Evolutionary conservation across 2,113 vertebrate species (phyloP).

Genomic region (Zosterops japonicus): DNA sequence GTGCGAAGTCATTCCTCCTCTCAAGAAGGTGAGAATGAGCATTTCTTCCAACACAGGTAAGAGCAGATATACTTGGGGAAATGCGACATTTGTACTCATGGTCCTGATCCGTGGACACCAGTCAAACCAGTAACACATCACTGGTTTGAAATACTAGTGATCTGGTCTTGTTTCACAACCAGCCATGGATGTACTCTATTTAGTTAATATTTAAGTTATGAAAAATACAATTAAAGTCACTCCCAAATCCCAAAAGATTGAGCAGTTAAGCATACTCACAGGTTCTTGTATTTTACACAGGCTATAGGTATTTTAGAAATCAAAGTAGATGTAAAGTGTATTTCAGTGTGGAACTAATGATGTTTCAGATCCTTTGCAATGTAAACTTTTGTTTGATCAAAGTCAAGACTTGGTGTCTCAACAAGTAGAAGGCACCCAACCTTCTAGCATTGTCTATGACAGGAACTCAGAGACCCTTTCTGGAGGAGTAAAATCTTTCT

Average conservation of each 20-base stretch:
- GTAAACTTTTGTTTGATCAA: not conserved
- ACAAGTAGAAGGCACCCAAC: not conserved
- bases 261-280: not conserved
- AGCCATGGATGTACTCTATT: not conserved
- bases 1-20: not conserved
- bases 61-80: not conserved
- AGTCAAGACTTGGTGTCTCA: not conserved
- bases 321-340: not conserved
- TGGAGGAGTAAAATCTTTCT: not conserved
- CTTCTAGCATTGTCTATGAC: not conserved
- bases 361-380: not conserved
- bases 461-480: not conserved
- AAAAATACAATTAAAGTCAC: not conserved
- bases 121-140: not conserved
- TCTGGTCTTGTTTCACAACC: not conserved
- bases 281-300: not conserved
- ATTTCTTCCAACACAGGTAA: not conserved
- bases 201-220: not conserved
- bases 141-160: too few relatives aligned
- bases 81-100: rapidly evolving
- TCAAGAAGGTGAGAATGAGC: not conserved
- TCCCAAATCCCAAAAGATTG: rapidly evolving
- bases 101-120: not conserved
- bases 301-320: not conserved
- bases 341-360: not conserved